Evolutionary conservation across 2,888 invertebrate genomes (phyloP), one percentile per base, ranked within the genome.

Genomic region (Folsomia candida): DNA sequence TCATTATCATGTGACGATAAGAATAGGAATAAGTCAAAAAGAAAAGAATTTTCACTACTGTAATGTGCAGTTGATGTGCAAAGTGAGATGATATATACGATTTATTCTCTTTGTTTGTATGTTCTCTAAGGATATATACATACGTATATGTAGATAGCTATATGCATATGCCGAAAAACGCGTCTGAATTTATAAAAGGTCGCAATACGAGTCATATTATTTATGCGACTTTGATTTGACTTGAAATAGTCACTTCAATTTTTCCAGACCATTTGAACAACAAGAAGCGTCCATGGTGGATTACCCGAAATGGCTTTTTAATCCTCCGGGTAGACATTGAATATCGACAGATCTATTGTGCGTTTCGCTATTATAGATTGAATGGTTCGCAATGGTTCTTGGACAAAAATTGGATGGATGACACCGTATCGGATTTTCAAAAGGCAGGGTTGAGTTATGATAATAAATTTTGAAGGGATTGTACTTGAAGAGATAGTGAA

Each of bases 161-260:
- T 14, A 54, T 54, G 54, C 54, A 54, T 20, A 18, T 54, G 22
- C 54, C 54, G 54, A 14, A 54, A 54, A 54, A 22, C 22, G 54
- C 20, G 22, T 22, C n/a, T 4, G 22, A 54, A 54, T 22, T 37
- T 4, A 37, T 37, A 37, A 37, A n/a, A 37, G 37, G 37, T 37
- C 37, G 37, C 14, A n/a, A n/a, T 37, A 9, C 6, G 37, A 37
- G 37, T 37, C 6, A 37, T 37, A 37, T 28, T 73, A 75, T 75
- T 75, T 75, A 75, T 71, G 71, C 68, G 69, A 71, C 67, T 75
- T 75, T 73, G 69, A 75, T 75, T 71, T 75, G 73, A 75, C 73
- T n/a, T 75, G 57, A 59, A 71, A 69, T 63, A 67, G 70, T 71
- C 71, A 71, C 71, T 73, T 73, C 71, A 73, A 73, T 73, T 71